Percentiles rank a stretch among this genome's conserved stretches.
phyloP scores from a whole-genome alignment of 2,797 vertebrate species.

The Pipistrellus kuhlii region DNA sequence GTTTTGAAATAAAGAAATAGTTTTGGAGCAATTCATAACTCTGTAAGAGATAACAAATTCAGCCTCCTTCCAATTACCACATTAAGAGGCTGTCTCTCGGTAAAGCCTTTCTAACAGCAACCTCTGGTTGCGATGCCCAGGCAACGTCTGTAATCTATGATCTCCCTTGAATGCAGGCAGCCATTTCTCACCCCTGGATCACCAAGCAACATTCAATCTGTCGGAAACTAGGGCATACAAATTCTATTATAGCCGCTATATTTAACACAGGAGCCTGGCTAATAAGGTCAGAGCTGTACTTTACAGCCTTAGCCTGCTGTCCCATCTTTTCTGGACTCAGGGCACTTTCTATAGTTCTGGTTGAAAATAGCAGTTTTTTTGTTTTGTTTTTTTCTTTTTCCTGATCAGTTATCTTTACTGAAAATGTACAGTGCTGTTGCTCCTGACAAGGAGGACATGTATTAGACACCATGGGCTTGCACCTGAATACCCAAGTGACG shows the following conservation, averaged over 20 bases:
- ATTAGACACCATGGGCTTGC: slow-evolving; percentile 78
- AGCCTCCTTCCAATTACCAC: slow-evolving; percentile 1
- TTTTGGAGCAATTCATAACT: slow-evolving; percentile 29
- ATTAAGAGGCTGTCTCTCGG: neutral
- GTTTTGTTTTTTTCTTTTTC: slow-evolving; percentile 73
- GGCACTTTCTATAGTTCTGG: slow-evolving; percentile 71
- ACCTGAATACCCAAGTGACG: slow-evolving; percentile 79
- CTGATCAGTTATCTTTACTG: slow-evolving; percentile 70
- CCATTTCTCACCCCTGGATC: slow-evolving; percentile 61
- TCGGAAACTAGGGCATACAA: slow-evolving; percentile 72
- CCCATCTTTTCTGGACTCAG: slow-evolving; percentile 61
- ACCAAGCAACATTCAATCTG: slow-evolving; percentile 70
- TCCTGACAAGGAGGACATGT: slow-evolving; percentile 71
- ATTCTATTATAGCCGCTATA: slow-evolving; percentile 73
- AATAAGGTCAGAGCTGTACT: slow-evolving; percentile 78
- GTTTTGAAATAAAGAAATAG: slow-evolving; percentile 48
- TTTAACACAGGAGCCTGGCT: slow-evolving; percentile 72
- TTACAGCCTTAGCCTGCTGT: slow-evolving; percentile 59
- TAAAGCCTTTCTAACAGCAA: slow-evolving; percentile 45
- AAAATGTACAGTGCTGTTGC: slow-evolving; percentile 73
- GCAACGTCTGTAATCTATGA: slow-evolving; percentile 71
- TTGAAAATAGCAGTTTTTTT: slow-evolving; percentile 67
- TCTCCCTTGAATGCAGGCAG: slow-evolving; percentile 62
- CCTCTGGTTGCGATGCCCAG: slow-evolving; percentile 48
- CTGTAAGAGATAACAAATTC: slow-evolving; percentile 19